Percentiles rank a stretch among this genome's conserved stretches.
These are phyloP conservation scores for Sitta europaea DNA, from an alignment of 2,113 vertebrate species.

Conservation along the genomic window DNA sequence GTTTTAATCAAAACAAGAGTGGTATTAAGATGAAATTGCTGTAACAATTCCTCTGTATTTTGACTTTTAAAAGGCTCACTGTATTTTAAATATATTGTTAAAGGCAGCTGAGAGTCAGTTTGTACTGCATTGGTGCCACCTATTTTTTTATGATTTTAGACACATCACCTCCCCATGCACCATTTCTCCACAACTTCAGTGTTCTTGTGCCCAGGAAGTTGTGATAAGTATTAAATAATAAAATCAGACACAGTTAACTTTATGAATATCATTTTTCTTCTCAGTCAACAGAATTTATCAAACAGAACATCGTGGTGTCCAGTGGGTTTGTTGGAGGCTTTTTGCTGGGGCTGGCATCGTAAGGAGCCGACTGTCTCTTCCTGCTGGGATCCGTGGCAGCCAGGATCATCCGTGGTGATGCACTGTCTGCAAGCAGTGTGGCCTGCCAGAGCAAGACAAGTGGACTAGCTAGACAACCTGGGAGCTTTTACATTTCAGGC, in stretches of 20 bases:
- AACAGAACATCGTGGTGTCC: conserved; percentile 94
- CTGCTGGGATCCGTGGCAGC: neutral
- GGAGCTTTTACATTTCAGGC: conserved; percentile 66
- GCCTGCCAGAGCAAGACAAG: conserved; percentile 8
- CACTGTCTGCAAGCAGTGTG: neutral
- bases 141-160: neutral
- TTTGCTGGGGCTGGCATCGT: conserved; percentile 92
- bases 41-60: neutral
- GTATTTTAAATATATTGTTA: neutral
- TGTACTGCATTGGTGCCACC: neutral
- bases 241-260: neutral
- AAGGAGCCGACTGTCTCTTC: conserved; percentile 45
- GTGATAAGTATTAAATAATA: neutral
- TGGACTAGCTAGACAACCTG: conserved; percentile 47
- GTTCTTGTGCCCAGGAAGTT: neutral
- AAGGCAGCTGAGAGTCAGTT: neutral
- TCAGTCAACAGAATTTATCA: conserved; percentile 94
- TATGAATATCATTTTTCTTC: neutral
- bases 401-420: neutral
- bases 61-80: neutral
- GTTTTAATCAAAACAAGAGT: neutral
- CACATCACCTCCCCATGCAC: rapidly evolving
- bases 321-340: conserved; percentile 96
- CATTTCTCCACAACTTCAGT: neutral
- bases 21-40: neutral